Conservation (phyloP, 2,113 vertebrate genomes). For the Centrocercus urophasianus region DNA sequence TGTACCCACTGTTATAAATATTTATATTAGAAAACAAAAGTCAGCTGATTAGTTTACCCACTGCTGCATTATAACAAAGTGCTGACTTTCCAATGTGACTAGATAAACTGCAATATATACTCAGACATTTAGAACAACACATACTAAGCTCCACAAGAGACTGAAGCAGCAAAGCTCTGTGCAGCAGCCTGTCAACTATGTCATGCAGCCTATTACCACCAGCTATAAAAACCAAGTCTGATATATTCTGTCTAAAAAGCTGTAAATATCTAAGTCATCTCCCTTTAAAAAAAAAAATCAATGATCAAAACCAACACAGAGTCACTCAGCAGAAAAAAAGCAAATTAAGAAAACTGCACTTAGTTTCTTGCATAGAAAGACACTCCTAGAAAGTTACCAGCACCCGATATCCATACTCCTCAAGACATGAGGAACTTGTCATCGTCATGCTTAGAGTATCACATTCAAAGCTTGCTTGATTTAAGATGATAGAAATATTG, state of each 20-base stretch:
- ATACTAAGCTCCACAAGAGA: neutral
- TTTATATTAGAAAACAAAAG: neutral
- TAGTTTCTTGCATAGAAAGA: neutral
- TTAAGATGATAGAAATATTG: neutral
- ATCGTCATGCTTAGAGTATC: neutral
- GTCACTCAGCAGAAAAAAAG: fast-evolving
- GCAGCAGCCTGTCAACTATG: neutral
- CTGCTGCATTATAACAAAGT: neutral
- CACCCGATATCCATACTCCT: neutral
- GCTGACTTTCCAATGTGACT: neutral
- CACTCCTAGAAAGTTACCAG: constrained; percentile 10
- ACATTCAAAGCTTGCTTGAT: neutral
- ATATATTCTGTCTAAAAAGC: neutral
- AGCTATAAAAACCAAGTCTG: neutral
- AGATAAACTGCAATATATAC: neutral
- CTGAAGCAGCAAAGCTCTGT: neutral
- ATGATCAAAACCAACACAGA: neutral
- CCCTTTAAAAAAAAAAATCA: neutral
- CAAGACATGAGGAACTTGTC: neutral
- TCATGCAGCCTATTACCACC: neutral
- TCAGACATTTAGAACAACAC: neutral
- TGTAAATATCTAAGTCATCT: neutral
- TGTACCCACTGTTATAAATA: neutral
- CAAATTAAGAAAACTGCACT: neutral
- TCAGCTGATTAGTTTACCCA: neutral